phyloP scores from a whole-genome alignment of 37 sponge, comb jelly and placozoan species.

The Diacarnus erythraeanus region DNA sequence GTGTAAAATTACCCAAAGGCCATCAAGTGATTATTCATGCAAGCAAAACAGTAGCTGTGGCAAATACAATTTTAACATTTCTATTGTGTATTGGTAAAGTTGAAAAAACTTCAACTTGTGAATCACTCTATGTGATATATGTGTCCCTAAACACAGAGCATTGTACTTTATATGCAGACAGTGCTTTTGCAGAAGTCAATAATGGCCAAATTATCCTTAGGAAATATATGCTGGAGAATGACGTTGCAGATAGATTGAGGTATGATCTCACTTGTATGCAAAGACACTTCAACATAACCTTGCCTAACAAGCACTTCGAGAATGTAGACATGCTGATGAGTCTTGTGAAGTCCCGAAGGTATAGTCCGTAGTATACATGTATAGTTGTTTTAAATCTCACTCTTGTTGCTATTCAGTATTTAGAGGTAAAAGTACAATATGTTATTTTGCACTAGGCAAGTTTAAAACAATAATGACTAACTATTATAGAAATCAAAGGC shows the following conservation, averaged over 20 bases:
- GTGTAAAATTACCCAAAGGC: background rate
- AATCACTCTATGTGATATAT: background rate
- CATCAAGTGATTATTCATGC: constrained; percentile 7
- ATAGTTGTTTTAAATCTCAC: too few relatives aligned
- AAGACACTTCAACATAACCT: background rate
- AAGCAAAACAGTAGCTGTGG: background rate
- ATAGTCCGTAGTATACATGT: too few relatives aligned
- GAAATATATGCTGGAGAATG: background rate
- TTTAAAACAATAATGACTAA: too few relatives aligned
- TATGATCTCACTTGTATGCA: background rate
- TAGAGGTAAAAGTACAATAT: too few relatives aligned
- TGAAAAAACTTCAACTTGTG: too few relatives aligned
- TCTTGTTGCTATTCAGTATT: too few relatives aligned
- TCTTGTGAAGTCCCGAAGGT: constrained; percentile 1
- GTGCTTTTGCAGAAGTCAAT: background rate
- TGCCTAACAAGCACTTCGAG: constrained; percentile 8
- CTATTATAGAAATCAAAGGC: too few relatives aligned
- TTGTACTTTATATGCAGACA: background rate
- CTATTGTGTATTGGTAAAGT: background rate
- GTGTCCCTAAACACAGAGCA: background rate
- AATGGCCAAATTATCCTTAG: background rate
- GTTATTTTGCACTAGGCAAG: too few relatives aligned
- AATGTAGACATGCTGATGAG: background rate
- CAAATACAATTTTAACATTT: background rate
- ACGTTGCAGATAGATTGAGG: background rate